Conservation (phyloP, 2,113 vertebrate species). For the Scartelaos histophorus region DNA sequence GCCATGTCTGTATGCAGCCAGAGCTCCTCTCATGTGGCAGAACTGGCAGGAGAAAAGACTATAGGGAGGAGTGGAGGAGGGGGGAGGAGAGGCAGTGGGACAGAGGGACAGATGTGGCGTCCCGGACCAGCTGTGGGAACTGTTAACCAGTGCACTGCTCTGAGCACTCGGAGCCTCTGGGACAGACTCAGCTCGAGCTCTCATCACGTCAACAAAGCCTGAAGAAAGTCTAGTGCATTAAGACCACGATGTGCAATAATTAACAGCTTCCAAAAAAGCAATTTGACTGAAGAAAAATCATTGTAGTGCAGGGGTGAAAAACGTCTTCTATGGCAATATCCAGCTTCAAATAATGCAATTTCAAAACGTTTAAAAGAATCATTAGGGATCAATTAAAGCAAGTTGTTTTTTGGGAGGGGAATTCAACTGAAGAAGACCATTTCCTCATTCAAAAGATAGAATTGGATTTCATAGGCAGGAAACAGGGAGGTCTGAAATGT, state of each 20-base stretch:
- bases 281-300: neutral
- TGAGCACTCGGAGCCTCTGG: constrained; percentile 43
- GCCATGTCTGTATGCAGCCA: constrained; percentile 38
- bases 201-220: constrained; percentile 34
- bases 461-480: too few species aligned
- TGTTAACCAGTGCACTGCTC: constrained; percentile 52
- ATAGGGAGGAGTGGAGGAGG: constrained; percentile 11
- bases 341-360: neutral
- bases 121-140: constrained; percentile 49
- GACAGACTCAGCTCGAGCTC: constrained; percentile 49
- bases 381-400: neutral
- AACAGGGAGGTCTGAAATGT: too few species aligned
- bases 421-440: neutral
- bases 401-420: neutral
- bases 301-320: neutral
- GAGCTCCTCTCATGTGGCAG: constrained; percentile 25
- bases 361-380: neutral
- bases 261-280: neutral
- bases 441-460: too few species aligned
- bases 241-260: constrained; percentile 14
- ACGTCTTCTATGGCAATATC: too few species aligned
- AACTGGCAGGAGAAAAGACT: constrained; percentile 32
- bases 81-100: constrained; percentile 40
- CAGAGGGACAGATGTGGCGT: constrained; percentile 51
- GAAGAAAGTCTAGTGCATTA: constrained; percentile 14